Evolutionary conservation across 1,140 invertebrate species (phyloP).

Genomic region (Batillaria attramentaria): DNA sequence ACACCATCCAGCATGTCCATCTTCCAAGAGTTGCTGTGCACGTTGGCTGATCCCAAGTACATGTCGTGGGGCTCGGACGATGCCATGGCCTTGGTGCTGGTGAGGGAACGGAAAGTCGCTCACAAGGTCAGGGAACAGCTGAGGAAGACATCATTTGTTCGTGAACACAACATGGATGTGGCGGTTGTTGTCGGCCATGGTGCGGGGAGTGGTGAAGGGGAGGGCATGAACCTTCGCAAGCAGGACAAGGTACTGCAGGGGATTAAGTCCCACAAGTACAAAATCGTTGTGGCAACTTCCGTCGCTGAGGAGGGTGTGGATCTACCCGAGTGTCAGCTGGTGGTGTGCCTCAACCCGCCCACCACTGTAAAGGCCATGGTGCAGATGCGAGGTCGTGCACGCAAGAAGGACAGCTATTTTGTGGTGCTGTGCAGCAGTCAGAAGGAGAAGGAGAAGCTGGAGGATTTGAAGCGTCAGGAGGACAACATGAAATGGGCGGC

Average conservation of each 20-base stretch:
- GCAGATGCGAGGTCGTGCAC: slow-evolving; percentile 66
- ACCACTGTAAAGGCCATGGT: slow-evolving; percentile 63
- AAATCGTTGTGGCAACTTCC: slow-evolving; percentile 65
- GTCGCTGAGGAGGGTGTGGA: slow-evolving; percentile 69
- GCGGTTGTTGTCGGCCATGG: slow-evolving; percentile 62
- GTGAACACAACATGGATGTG: slow-evolving; percentile 42
- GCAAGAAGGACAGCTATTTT: slow-evolving; percentile 64
- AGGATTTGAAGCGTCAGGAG: slow-evolving; percentile 54
- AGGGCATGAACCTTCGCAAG: slow-evolving; percentile 61
- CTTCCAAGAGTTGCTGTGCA: slow-evolving; percentile 43
- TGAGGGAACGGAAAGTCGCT: slow-evolving; percentile 58
- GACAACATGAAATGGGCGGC: slow-evolving; percentile 63
- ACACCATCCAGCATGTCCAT: slow-evolving; percentile 25
- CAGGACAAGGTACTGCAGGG: slow-evolving; percentile 59
- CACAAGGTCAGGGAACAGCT: slow-evolving; percentile 48
- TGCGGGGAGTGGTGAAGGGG: slow-evolving; percentile 39
- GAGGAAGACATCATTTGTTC: slow-evolving; percentile 40
- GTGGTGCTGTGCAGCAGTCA: slow-evolving; percentile 61
- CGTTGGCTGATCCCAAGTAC: slow-evolving; percentile 38
- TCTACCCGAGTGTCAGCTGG: slow-evolving; percentile 65
- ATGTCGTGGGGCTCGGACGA: slow-evolving; percentile 42
- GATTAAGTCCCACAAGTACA: slow-evolving; percentile 49
- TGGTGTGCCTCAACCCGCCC: slow-evolving; percentile 66
- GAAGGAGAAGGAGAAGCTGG: slow-evolving; percentile 56
- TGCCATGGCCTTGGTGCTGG: slow-evolving; percentile 59